Evolutionary conservation across 2,888 invertebrate species (phyloP), one percentile per base, ranked within the genome.

Genomic region (Periphyllus acericola): DNA sequence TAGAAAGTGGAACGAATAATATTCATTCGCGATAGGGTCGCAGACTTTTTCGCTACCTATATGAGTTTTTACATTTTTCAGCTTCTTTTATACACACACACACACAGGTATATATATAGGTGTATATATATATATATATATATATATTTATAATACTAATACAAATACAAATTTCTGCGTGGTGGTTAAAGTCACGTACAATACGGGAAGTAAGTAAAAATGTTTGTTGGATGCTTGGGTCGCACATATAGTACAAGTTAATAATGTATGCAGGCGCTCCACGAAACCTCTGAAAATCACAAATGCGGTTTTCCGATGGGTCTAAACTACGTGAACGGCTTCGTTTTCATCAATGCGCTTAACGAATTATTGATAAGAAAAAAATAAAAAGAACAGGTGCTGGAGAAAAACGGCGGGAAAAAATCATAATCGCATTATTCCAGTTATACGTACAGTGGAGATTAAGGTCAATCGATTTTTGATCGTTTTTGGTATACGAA

Each of bases 1-100:
- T 80, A 87, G 87, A 87, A 87, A 87, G 87, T 87, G 87, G 74
- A 87, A 87, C 87, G 87, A 80, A 86, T 79, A 86, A 79, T 85
- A 78, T 79, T 71, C 71, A n/a, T 79, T 79, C 71, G 29, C 60
- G 86, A 72, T 68, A 52, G 78, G 78, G 68, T 85, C 78, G 84
- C 84, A 78, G 76, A 78, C 32, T 78, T 85, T 84, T 78, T 60
- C 83, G 75, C 76, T 29, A 46, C 29, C 84, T 84, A 66, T 84
- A 46, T 11, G 76, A 32, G 66, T 68, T 82, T 75, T 66, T 84
- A 36, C n/a, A 21, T 34, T 74, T 83, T 76, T 76, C 75, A 76
- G 25, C 74, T 40, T 66, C 46, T 75, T 36, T 40, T 83, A 19
- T 76, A 40, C n/a, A 21, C 40, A 46, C 3, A 75, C 9, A 40